Evolutionary conservation across 2,888 invertebrate species (phyloP).

Genomic region (Xylota segnis): DNA sequence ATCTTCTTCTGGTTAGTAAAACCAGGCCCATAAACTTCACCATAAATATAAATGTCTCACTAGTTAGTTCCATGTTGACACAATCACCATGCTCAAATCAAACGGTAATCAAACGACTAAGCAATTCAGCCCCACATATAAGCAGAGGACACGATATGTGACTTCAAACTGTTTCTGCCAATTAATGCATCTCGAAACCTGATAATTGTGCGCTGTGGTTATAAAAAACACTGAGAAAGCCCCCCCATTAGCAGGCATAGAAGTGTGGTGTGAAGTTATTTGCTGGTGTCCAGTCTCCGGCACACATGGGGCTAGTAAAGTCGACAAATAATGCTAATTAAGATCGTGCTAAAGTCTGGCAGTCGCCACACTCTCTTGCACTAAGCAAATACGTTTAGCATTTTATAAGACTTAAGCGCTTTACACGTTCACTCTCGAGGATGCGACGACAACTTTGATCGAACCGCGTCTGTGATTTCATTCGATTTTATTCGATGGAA

Average conservation of each 20-base stretch:
- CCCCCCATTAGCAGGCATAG: constrained; percentile 14
- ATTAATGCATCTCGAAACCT: constrained; percentile 47
- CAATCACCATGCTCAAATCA: constrained; percentile 18
- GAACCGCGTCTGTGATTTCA: constrained; percentile 15
- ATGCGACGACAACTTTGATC: constrained; percentile 16
- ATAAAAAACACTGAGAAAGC: constrained; percentile 37
- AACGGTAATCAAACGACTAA: constrained; percentile 19
- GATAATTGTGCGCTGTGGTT: constrained; percentile 35
- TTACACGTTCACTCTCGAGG: constrained; percentile 5
- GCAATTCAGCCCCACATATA: constrained; percentile 3
- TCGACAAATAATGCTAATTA: constrained; percentile 65
- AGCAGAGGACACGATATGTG: not conserved
- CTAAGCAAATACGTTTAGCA: constrained; percentile 21
- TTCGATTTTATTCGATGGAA: not conserved
- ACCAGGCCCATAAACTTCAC: not conserved
- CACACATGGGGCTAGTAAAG: constrained; percentile 36
- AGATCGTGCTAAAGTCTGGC: constrained; percentile 48
- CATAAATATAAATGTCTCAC: constrained; percentile 8
- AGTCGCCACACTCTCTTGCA: constrained; percentile 30
- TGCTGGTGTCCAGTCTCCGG: constrained; percentile 15
- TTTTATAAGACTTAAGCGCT: not conserved
- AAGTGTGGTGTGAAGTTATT: constrained; percentile 18
- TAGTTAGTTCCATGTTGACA: not conserved
- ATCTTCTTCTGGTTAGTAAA: not conserved
- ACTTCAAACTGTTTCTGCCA: constrained; percentile 15